phyloP scores from a whole-genome alignment of 37 sponge, comb jelly and placozoan species.

The Aplysina aerophoba region DNA sequence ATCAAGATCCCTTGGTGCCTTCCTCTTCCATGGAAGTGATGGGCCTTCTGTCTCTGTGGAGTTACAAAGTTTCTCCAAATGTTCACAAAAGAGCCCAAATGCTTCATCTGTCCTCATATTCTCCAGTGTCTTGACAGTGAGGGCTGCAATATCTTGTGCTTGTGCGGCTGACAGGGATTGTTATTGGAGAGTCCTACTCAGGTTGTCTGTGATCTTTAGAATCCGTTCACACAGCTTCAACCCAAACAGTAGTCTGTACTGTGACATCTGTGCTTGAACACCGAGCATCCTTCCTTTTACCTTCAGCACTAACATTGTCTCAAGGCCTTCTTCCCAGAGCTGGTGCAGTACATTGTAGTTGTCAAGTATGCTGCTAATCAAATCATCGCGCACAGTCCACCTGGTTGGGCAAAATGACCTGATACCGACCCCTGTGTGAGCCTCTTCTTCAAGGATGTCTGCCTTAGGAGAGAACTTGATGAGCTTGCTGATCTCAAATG shows the following conservation, averaged over 20 bases:
- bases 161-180: not conserved
- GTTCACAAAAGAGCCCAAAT: slow-evolving; percentile 2
- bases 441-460: too few relatives aligned
- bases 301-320: not conserved
- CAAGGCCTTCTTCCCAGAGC: slow-evolving; percentile 20
- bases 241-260: slow-evolving; percentile 18
- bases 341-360: slow-evolving; percentile 36
- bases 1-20: not conserved
- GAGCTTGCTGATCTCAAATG: too few relatives aligned
- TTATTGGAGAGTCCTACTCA: slow-evolving; percentile 32
- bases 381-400: too few relatives aligned
- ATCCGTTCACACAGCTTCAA: not conserved
- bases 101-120: too few relatives aligned
- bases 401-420: too few relatives aligned
- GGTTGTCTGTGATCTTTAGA: slow-evolving; percentile 29
- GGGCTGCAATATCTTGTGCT: too few relatives aligned
- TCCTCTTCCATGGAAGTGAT: slow-evolving; percentile 23
- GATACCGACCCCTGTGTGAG: too few relatives aligned
- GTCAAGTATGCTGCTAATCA: slow-evolving; percentile 3
- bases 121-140: too few relatives aligned
- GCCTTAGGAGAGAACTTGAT: too few relatives aligned
- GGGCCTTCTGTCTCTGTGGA: slow-evolving; percentile 10
- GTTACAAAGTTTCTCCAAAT: too few relatives aligned
- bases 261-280: too few relatives aligned
- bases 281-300: slow-evolving; percentile 30